Percentiles rank a stretch among this genome's conserved stretches.
phyloP scores from a whole-genome alignment of 1,140 invertebrate genomes.

The Chionoecetes opilio region DNA sequence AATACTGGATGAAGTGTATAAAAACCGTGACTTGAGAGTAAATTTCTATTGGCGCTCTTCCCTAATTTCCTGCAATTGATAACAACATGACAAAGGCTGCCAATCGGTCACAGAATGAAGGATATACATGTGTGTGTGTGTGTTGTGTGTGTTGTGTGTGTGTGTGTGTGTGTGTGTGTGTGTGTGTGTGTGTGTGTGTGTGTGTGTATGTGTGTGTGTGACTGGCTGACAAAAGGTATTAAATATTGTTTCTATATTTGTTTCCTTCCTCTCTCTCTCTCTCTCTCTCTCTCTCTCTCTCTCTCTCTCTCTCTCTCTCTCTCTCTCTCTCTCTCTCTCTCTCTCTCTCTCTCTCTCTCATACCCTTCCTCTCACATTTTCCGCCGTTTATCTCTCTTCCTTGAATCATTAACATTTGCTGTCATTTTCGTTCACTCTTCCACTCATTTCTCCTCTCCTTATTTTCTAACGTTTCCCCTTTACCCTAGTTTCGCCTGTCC shows the following conservation, averaged over 20 bases:
- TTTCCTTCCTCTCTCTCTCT: conserved; percentile 32
- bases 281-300: conserved; percentile 49
- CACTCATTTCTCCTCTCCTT: neutral
- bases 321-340: conserved; percentile 55
- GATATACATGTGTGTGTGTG: too few species aligned
- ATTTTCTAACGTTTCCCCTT: neutral
- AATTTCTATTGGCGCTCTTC: too few species aligned
- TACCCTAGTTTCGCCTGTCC: neutral
- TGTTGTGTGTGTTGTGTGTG: too few species aligned
- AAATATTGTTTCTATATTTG: too few species aligned
- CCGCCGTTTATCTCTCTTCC: neutral
- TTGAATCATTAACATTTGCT: neutral
- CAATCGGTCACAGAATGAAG: too few species aligned
- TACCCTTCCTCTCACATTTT: neutral
- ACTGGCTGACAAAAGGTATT: too few species aligned
- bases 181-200: too few species aligned
- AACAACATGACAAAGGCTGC: too few species aligned
- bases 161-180: too few species aligned
- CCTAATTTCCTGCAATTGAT: neutral
- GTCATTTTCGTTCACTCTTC: neutral
- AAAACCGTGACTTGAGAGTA: too few species aligned
- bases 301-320: conserved; percentile 62
- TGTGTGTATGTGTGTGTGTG: too few species aligned
- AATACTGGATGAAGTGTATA: too few species aligned
- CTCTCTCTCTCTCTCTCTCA: neutral